Evolutionary conservation across 2,113 vertebrate species (phyloP).

Genomic region (Lepisosteus oculatus): DNA sequence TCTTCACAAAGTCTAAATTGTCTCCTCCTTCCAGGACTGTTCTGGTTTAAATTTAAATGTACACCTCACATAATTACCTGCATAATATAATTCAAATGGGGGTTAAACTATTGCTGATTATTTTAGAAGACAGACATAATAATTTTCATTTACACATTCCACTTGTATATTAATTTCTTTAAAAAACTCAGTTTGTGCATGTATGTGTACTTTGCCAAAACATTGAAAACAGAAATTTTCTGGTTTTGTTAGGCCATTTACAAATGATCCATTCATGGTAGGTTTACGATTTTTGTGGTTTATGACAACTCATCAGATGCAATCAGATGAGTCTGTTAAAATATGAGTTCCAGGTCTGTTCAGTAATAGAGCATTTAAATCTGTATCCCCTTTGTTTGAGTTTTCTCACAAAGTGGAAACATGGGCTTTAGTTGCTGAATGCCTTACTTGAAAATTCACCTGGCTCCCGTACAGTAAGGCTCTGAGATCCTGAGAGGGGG

Average conservation of each 20-base stretch:
- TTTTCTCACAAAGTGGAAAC: background rate
- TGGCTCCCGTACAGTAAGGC: slow-evolving; percentile 49
- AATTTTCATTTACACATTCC: too few species aligned
- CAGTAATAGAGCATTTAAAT: background rate
- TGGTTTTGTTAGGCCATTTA: background rate
- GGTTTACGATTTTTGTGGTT: background rate
- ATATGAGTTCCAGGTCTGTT: background rate
- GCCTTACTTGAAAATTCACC: slow-evolving; percentile 57
- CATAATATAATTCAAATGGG: too few species aligned
- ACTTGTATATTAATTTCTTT: too few species aligned
- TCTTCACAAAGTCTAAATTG: too few species aligned
- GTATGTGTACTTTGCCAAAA: background rate
- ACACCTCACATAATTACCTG: too few species aligned
- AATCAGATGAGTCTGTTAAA: background rate
- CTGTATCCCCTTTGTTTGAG: background rate
- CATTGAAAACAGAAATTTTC: background rate
- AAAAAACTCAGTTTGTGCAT: too few species aligned
- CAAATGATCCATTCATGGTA: background rate
- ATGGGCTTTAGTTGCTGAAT: background rate
- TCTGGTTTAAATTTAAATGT: too few species aligned
- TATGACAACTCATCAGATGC: background rate
- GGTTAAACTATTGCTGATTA: too few species aligned
- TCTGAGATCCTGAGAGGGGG: slow-evolving; percentile 4
- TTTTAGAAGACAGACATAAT: too few species aligned
- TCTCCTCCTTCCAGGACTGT: too few species aligned